A percentile compares a stretch with the other conserved stretches of the same genome.
Conservation (phyloP, 1,140 invertebrate species). For the Conopomorpha cramerella region DNA sequence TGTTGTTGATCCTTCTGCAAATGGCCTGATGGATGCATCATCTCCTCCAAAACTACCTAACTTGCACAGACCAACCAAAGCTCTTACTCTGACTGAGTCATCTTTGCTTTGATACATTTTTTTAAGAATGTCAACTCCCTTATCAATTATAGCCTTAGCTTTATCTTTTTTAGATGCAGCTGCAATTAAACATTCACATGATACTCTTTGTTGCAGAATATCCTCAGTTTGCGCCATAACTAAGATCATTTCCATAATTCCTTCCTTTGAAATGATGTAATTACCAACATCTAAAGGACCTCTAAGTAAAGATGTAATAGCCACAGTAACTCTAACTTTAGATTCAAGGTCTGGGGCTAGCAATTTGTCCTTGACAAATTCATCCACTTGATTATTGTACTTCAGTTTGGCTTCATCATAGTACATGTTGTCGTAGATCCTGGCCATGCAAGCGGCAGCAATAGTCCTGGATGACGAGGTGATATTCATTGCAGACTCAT, state of each 20-base stretch:
- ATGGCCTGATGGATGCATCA: slow-evolving; percentile 90
- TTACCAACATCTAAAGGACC: slow-evolving; percentile 96
- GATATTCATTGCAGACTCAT: slow-evolving; percentile 89
- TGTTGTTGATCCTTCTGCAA: slow-evolving; percentile 93
- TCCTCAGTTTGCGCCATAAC: slow-evolving; percentile 92
- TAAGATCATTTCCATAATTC: slow-evolving; percentile 95
- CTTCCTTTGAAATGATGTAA: slow-evolving; percentile 86
- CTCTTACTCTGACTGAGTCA: slow-evolving; percentile 87
- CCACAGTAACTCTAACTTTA: slow-evolving; percentile 85
- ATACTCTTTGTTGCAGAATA: slow-evolving; percentile 86
- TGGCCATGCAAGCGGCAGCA: slow-evolving; percentile 83
- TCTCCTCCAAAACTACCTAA: slow-evolving; percentile 94
- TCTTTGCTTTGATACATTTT: slow-evolving; percentile 90
- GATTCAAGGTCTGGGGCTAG: slow-evolving; percentile 86
- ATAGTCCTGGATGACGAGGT: slow-evolving; percentile 86
- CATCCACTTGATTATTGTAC: slow-evolving; percentile 80
- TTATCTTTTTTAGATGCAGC: slow-evolving; percentile 98
- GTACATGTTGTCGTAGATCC: slow-evolving; percentile 93
- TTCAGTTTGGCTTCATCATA: slow-evolving; percentile 82
- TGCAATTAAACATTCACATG: slow-evolving; percentile 95
- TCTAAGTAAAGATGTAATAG: slow-evolving; percentile 87
- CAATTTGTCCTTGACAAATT: slow-evolving; percentile 87
- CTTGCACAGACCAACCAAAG: slow-evolving; percentile 95
- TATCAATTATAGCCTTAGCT: slow-evolving; percentile 85
- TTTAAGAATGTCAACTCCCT: slow-evolving; percentile 94